Evolutionary conservation across 1,140 invertebrate genomes (phyloP).

Genomic region (Pseudomyrmex cubaensis): DNA sequence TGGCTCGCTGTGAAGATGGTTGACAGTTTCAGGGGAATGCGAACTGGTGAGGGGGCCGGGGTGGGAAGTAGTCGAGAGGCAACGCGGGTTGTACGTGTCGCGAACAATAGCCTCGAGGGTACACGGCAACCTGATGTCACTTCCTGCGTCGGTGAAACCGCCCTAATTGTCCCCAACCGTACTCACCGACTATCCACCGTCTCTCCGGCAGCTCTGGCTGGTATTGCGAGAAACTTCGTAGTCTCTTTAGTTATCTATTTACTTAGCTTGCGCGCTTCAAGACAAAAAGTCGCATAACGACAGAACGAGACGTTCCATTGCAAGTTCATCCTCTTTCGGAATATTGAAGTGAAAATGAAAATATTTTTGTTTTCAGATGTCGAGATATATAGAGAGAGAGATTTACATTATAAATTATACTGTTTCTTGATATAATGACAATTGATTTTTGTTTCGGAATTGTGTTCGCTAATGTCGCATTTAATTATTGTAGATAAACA

Average conservation of each 20-base stretch:
- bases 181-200: constrained; percentile 60
- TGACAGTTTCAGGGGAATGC: constrained; percentile 69
- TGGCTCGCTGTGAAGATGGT: constrained; percentile 59
- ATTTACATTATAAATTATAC: no score
- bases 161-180: constrained; percentile 76
- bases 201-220: constrained; percentile 11
- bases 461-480: no score
- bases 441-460: no score
- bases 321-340: background rate
- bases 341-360: background rate
- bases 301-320: constrained; percentile 5
- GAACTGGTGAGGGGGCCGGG: constrained; percentile 26
- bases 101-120: constrained; percentile 76
- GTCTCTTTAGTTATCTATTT: constrained; percentile 56
- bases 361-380: background rate
- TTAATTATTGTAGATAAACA: constrained; percentile 4
- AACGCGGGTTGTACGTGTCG: constrained; percentile 75
- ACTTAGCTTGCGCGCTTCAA: constrained; percentile 21
- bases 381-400: no score
- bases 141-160: constrained; percentile 75
- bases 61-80: constrained; percentile 70
- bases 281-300: constrained; percentile 24
- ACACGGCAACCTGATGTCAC: constrained; percentile 78
- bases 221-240: constrained; percentile 49
- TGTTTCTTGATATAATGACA: no score